Percentiles rank a stretch among this genome's conserved stretches.
Conservation (phyloP, 1,140 invertebrate species). For the Drosophila kohkoa region DNA sequence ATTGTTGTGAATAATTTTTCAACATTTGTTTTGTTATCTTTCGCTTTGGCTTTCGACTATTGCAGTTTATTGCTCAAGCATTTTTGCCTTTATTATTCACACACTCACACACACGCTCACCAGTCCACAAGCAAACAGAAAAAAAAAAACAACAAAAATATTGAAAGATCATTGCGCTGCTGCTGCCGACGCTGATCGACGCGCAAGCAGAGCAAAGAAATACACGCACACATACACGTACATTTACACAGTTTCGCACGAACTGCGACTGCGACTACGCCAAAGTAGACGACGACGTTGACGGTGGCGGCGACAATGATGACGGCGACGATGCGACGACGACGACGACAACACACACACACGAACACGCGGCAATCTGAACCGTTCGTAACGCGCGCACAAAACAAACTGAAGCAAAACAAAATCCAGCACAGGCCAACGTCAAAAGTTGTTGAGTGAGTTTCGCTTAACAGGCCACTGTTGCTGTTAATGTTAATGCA, state of each 20-base stretch:
- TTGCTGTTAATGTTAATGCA: constrained; percentile 31
- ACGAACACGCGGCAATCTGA: constrained; percentile 31
- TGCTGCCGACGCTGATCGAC: constrained; percentile 31
- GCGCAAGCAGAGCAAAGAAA: constrained; percentile 19
- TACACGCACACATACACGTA: constrained; percentile 15
- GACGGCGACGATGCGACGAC: constrained; percentile 21
- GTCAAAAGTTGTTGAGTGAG: constrained; percentile 38
- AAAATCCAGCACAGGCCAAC: constrained; percentile 21
- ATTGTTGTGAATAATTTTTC: constrained; percentile 19
- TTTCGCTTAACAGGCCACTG: constrained; percentile 34
- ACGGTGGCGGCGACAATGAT: constrained; percentile 5
- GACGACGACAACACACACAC: constrained; percentile 12
- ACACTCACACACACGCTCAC: constrained; percentile 25
- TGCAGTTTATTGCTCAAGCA: constrained; percentile 29
- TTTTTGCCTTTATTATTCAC: constrained; percentile 19
- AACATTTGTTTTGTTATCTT: constrained; percentile 36
- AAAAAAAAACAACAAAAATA: constrained; percentile 58
- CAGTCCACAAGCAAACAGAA: constrained; percentile 32
- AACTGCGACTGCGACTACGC: constrained; percentile 39
- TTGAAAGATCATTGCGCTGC: constrained; percentile 49
- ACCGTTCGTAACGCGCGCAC: constrained; percentile 62
- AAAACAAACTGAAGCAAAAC: constrained; percentile 66
- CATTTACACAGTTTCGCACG: constrained; percentile 53
- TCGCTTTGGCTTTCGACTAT: constrained; percentile 4
- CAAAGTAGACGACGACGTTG: constrained; percentile 22